Evolutionary conservation across 1,140 invertebrate species (phyloP).

Genomic region (Geopemphigus sp.): DNA sequence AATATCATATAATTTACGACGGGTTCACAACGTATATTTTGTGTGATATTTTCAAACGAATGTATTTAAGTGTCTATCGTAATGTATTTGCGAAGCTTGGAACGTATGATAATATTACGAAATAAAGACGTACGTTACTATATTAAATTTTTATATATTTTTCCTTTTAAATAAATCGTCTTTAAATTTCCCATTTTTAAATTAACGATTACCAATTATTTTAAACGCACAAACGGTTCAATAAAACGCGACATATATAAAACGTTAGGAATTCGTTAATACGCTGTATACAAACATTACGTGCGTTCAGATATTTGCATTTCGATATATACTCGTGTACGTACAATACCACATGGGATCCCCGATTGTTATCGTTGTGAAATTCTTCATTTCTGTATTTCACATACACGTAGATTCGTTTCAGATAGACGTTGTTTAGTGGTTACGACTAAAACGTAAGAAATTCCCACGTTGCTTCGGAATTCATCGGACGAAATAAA

Average conservation of each 20-base stretch:
- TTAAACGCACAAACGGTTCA: no score
- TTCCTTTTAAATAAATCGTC: background rate
- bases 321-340: slow-evolving; percentile 1
- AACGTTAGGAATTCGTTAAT: background rate
- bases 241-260: background rate
- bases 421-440: background rate
- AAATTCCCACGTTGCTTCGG: slow-evolving; percentile 27
- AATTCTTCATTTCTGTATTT: background rate
- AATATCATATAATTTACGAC: no score
- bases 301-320: slow-evolving; percentile 18
- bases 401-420: slow-evolving; percentile 7
- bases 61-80: no score
- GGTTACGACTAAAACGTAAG: background rate
- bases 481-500: slow-evolving; percentile 1
- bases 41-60: no score
- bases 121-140: no score
- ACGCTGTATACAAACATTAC: background rate
- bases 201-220: background rate
- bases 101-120: no score
- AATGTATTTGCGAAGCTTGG: no score
- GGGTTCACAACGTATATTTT: no score
- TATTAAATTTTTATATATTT: no score
- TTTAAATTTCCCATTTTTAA: background rate
- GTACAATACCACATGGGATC: background rate
- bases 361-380: slow-evolving; percentile 2